Conservation (phyloP, 2,797 vertebrate species). For the Spondyliosoma cantharus region DNA sequence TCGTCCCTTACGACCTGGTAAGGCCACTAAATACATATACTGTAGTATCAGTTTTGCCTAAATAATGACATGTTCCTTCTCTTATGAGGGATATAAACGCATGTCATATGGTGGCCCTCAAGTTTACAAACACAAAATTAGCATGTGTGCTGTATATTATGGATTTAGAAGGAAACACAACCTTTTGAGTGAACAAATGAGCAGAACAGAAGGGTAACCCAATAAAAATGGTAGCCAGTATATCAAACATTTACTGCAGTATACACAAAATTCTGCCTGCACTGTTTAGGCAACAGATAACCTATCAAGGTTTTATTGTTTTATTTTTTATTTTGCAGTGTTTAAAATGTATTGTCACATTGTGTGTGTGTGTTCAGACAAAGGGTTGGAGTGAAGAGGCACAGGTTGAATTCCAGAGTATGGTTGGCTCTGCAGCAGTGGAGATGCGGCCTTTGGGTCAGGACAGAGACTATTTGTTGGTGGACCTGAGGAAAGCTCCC, state of each 20-base stretch:
- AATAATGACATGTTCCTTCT: background rate
- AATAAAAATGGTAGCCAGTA: background rate
- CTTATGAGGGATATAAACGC: background rate
- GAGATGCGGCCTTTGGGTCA: conserved; percentile 78
- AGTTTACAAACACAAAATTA: background rate
- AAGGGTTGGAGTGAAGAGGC: conserved; percentile 80
- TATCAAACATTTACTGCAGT: background rate
- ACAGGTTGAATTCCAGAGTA: conserved; percentile 65
- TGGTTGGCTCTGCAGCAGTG: conserved; percentile 70
- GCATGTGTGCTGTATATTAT: too few relatives aligned
- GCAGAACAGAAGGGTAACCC: background rate
- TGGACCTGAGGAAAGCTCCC: conserved; percentile 81
- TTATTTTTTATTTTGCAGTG: background rate
- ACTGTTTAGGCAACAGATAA: background rate
- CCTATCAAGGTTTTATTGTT: background rate
- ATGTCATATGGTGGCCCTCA: background rate
- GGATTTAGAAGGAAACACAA: background rate
- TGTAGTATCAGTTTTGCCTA: background rate
- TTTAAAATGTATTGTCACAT: background rate
- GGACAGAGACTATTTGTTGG: conserved; percentile 76
- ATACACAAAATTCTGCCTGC: background rate
- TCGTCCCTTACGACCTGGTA: conserved; percentile 81
- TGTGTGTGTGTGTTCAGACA: conserved; percentile 48
- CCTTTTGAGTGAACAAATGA: background rate
- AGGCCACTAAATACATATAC: background rate